Conservation (phyloP, 2,113 vertebrate species). For the Archocentrus centrarchus region DNA sequence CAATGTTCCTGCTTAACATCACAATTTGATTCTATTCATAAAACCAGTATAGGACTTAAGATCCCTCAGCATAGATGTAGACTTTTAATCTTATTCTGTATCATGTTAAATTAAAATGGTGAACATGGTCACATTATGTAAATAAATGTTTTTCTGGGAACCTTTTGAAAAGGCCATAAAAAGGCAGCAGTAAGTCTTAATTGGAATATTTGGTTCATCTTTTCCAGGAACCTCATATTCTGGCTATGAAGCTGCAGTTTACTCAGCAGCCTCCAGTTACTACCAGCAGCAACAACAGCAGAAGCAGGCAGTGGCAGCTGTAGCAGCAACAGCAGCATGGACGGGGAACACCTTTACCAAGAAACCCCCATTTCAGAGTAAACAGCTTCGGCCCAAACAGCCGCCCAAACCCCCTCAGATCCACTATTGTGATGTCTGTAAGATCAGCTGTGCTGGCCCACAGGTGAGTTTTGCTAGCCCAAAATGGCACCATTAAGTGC, state of each 20-base stretch:
- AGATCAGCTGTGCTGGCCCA: constrained; percentile 99
- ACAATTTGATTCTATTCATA: neutral
- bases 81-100: neutral
- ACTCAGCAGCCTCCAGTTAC: constrained; percentile 97
- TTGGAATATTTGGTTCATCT: neutral
- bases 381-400: constrained; percentile 95
- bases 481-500: neutral
- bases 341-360: constrained; percentile 95
- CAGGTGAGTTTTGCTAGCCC: constrained; percentile 83
- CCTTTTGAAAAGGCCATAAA: neutral
- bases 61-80: neutral
- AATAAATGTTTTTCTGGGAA: neutral
- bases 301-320: constrained; percentile 89
- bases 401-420: constrained; percentile 98
- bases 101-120: neutral
- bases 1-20: neutral
- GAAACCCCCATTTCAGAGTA: constrained; percentile 96
- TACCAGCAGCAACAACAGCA: constrained; percentile 97
- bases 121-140: neutral
- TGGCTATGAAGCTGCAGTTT: constrained; percentile 97
- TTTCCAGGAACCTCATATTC: constrained; percentile 93
- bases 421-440: constrained; percentile 99
- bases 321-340: constrained; percentile 94
- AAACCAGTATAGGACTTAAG: fast-evolving
- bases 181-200: neutral